Conservation (phyloP, 2,888 invertebrate genomes). For the Conchocele bisecta region DNA sequence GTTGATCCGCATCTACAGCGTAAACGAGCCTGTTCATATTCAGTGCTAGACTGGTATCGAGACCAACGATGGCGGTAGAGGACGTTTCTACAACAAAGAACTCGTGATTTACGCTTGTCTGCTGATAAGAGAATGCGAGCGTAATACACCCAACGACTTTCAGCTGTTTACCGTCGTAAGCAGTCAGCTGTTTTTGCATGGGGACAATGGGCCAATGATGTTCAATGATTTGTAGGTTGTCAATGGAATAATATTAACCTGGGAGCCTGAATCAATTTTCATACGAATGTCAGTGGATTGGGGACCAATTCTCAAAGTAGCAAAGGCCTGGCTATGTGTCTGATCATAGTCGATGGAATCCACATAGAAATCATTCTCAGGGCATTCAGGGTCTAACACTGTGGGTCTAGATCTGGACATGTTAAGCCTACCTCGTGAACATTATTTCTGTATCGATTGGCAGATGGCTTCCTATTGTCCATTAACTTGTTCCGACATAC, state of each 20-base stretch:
- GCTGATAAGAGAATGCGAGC: background rate
- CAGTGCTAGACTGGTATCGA: slow-evolving; percentile 3
- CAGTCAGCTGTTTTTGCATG: slow-evolving; percentile 2
- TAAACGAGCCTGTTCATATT: background rate
- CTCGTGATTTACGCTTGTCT: background rate
- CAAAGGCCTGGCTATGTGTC: slow-evolving; percentile 18
- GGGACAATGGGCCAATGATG: too few relatives aligned
- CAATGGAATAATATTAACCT: slow-evolving; percentile 15
- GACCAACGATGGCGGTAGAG: slow-evolving; percentile 1
- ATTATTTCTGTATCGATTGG: too few relatives aligned
- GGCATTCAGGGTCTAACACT: too few relatives aligned
- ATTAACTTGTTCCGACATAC: too few relatives aligned
- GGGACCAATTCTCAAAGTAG: slow-evolving; percentile 5
- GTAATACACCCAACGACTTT: slow-evolving; percentile 6
- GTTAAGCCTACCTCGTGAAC: too few relatives aligned
- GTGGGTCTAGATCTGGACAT: too few relatives aligned
- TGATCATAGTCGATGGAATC: slow-evolving; percentile 1
- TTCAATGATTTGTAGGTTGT: too few relatives aligned
- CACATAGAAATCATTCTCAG: slow-evolving; percentile 27
- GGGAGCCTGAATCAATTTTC: slow-evolving; percentile 23
- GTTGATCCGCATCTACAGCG: slow-evolving; percentile 15
- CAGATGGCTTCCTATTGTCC: too few relatives aligned
- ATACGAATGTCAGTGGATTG: background rate
- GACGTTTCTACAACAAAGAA: slow-evolving; percentile 12
- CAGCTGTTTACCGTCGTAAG: slow-evolving; percentile 10